A percentile compares a stretch with the other conserved stretches of the same genome.
phyloP scores from a whole-genome alignment of 2,888 invertebrate species.

The Apoda limacodes region DNA sequence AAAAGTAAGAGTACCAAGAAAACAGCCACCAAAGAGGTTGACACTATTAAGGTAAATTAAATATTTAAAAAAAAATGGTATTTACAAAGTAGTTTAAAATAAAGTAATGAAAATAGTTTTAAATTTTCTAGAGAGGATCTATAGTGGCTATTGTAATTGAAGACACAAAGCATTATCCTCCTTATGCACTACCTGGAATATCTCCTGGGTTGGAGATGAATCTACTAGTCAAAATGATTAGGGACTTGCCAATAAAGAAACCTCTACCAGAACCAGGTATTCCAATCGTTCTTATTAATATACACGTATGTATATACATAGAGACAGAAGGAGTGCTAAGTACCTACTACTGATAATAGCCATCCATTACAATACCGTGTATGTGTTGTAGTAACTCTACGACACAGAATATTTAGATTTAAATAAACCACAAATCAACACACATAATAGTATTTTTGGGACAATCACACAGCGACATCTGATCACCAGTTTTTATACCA shows the following conservation, averaged over 20 bases:
- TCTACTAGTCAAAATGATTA: conserved; percentile 37
- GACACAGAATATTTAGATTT: no score
- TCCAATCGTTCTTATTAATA: no score
- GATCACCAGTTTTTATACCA: no score
- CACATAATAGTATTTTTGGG: no score
- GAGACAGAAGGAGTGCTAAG: no score
- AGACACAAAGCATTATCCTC: conserved; percentile 35
- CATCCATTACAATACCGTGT: no score
- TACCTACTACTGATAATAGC: no score
- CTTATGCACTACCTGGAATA: conserved; percentile 44
- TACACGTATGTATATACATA: no score
- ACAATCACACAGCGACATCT: no score
- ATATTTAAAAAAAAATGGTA: background rate
- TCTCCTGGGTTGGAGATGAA: conserved; percentile 45
- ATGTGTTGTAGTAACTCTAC: no score
- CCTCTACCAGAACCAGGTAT: conserved; percentile 56
- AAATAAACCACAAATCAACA: no score
- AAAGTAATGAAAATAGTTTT: background rate
- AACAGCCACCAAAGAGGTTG: conserved; percentile 32
- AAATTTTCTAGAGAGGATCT: conserved; percentile 26
- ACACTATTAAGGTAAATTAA: conserved; percentile 25
- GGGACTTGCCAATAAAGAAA: conserved; percentile 52
- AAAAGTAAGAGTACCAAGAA: conserved; percentile 45
- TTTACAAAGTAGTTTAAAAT: no score
- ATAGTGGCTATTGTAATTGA: conserved; percentile 26